phyloP scores from a whole-genome alignment of 64 coral and sea anemone genomes.

The Stichodactyla mertensii region DNA sequence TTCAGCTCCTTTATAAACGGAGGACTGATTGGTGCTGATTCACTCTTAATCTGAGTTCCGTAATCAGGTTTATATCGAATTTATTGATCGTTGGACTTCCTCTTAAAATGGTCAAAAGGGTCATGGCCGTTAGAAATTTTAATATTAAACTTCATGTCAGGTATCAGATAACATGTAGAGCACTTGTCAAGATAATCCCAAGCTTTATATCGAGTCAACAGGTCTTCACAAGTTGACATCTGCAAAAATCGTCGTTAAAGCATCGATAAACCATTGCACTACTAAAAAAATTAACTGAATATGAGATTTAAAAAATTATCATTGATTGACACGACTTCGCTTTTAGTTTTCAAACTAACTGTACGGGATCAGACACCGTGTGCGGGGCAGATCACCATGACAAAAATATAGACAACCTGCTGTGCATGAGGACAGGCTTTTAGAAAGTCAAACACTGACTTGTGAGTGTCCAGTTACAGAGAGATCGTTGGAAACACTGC shows the following conservation, averaged over 20 bases:
- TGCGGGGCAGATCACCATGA: neutral
- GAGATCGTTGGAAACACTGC: neutral
- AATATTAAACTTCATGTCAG: neutral
- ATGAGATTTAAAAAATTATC: neutral
- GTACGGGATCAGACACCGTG: too few relatives aligned
- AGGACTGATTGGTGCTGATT: neutral
- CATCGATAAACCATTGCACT: neutral
- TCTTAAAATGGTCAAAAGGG: neutral
- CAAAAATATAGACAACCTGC: neutral
- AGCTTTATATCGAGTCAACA: neutral
- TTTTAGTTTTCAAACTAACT: neutral
- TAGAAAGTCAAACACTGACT: too few relatives aligned
- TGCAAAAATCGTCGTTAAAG: neutral
- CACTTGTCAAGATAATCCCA: neutral
- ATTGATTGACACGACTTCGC: neutral
- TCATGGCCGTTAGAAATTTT: neutral
- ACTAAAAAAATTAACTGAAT: neutral
- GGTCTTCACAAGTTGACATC: neutral
- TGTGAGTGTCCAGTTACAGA: neutral
- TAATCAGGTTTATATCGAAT: neutral
- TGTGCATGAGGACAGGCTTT: neutral
- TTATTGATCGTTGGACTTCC: conserved; percentile 3
- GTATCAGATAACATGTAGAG: neutral
- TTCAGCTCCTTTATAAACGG: neutral
- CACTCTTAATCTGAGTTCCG: neutral